phyloP scores from a whole-genome alignment of 2,797 vertebrate species.

The Catamblyrhynchus diadema region DNA sequence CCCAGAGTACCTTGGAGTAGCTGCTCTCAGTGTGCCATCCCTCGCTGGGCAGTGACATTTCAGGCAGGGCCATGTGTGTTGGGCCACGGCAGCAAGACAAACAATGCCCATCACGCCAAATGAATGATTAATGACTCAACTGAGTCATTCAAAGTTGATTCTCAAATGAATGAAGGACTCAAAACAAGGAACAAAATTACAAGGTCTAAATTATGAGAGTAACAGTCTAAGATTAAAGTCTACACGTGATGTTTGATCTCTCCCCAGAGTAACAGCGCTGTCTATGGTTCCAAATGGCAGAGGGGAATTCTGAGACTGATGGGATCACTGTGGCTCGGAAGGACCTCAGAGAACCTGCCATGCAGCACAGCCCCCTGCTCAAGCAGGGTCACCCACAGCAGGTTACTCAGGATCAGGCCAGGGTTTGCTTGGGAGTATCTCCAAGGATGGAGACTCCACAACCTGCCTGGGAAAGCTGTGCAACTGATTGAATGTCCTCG shows the following conservation, averaged over 20 bases:
- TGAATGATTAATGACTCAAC: not conserved
- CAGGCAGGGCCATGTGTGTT: not conserved
- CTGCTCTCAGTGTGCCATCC: fast-evolving
- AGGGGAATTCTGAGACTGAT: not conserved
- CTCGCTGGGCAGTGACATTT: not conserved
- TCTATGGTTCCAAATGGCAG: fast-evolving
- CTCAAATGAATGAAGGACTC: not conserved
- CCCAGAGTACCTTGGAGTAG: not conserved
- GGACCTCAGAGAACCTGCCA: fast-evolving
- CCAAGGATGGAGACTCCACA: not conserved
- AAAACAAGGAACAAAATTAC: not conserved
- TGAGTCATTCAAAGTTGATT: not conserved
- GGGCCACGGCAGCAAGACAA: not conserved
- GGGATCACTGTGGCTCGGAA: fast-evolving
- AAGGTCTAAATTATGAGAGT: not conserved
- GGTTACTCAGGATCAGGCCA: fast-evolving
- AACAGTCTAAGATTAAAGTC: not conserved
- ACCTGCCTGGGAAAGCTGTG: not conserved
- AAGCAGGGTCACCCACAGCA: not conserved
- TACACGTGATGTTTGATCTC: not conserved
- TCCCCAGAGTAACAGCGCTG: not conserved
- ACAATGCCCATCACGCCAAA: not conserved
- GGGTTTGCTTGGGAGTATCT: not conserved
- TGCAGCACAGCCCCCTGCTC: not conserved
- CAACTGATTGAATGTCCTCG: not conserved